Base-by-base conservation (phyloP, 1,140 invertebrate genomes). In the Nautilus pompilius region DNA sequence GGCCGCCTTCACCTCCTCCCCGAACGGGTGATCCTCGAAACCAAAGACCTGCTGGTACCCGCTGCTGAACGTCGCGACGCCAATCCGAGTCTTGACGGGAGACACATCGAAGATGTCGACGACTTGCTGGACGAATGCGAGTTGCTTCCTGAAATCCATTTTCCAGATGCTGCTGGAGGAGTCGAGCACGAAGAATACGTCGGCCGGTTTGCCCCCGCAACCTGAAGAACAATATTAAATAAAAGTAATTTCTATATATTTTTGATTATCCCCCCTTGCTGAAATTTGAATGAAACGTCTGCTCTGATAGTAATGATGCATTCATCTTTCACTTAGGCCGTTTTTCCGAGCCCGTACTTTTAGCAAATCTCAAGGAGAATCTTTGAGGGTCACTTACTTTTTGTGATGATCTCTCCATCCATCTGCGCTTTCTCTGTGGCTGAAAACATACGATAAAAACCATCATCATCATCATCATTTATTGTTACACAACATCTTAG, bases 121-220 rank as follows among this genome's bases (percentile, higher is more conserved):
- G 6, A 75, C 58, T 13, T 64, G 63, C 2, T 69, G 60, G 4
- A 78, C 67, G 56, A 77, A 78, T 4, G 58, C 53, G 13, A 75
- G 66, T 57, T 73, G 70, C 13, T 48, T 48, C 17, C 61, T 49
- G 60, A 72, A 77, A 29, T 77, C 65, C 6, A 48, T 20, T 0
- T 57, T 48, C 66, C 68, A 73, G 57, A 77, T 72, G 55, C 75
- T 77, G 26, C 67, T 66, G 2, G 75, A 77, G 1, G 69, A 66
- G 30, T 77, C 75, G 28, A 77, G 58, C 8, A 77, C 46, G 53
- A 77, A 77, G 53, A 73, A 70, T 13, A 77, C 63, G 30, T 75
- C 75, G 2, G 73, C 72, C n/a, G 75, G 73, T 30, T 67, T 68
- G 17, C 69, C 68, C 24, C 63, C 51, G 46, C 73, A 75, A 24